These are phyloP conservation scores for Nysson spinosus DNA, from an alignment of 2,888 invertebrate genomes.

Conservation along the genomic window DNA sequence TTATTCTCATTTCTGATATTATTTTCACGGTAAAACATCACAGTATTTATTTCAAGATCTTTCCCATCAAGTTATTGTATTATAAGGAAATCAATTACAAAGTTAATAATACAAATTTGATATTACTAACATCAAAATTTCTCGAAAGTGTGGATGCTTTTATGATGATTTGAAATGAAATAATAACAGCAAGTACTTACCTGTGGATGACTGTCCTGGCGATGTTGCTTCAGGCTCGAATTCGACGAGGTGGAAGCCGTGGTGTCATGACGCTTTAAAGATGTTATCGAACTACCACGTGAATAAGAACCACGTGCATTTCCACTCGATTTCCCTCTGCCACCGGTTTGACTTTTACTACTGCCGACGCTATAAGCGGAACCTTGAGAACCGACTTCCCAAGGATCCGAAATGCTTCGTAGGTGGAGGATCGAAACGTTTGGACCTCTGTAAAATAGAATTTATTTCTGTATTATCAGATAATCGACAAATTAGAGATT, in stretches of 20 bases:
- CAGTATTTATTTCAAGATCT: neutral
- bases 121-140: no score
- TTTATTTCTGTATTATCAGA: neutral
- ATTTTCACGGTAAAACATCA: neutral
- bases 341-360: slow-evolving; percentile 66
- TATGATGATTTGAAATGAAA: no score
- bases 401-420: slow-evolving; percentile 79
- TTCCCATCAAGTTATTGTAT: no score
- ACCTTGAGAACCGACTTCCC: slow-evolving; percentile 78
- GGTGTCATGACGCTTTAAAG: slow-evolving; percentile 67
- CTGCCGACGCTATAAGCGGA: slow-evolving; percentile 65
- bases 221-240: slow-evolving; percentile 60
- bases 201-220: slow-evolving; percentile 66
- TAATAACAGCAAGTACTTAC: no score
- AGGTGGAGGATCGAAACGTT: slow-evolving; percentile 81
- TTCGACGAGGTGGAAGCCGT: slow-evolving; percentile 55
- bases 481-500: neutral
- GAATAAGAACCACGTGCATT: slow-evolving; percentile 63
- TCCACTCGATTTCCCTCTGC: slow-evolving; percentile 62
- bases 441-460: slow-evolving; percentile 76
- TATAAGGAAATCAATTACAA: no score
- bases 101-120: no score
- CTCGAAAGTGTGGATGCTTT: no score
- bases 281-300: slow-evolving; percentile 67
- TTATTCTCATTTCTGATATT: neutral